These are phyloP conservation scores for Thysanoteuthis rhombus DNA, from an alignment of 2,888 invertebrate species.

Conservation along the genomic window DNA sequence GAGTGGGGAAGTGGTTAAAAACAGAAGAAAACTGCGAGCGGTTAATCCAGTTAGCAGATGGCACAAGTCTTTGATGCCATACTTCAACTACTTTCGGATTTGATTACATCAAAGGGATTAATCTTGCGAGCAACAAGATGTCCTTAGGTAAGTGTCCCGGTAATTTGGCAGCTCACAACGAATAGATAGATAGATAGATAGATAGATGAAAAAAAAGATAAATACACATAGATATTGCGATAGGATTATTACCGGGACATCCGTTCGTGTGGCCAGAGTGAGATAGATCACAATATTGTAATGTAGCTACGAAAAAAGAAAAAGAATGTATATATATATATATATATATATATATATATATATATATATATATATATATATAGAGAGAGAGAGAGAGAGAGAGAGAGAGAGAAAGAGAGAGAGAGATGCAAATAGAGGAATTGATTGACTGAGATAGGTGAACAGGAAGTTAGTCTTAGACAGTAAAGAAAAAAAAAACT, in stretches of 20 bases:
- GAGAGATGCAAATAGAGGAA: no score
- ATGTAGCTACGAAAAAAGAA: no score
- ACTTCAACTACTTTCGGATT: background rate
- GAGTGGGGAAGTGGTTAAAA: background rate
- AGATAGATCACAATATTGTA: no score
- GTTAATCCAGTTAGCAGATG: slow-evolving; percentile 12
- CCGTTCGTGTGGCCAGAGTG: background rate
- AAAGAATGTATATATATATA: no score
- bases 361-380: background rate
- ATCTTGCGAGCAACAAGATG: slow-evolving; percentile 12
- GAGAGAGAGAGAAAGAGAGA: no score
- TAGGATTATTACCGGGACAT: no score
- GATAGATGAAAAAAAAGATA: background rate
- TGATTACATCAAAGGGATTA: background rate
- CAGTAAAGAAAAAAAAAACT: no score
- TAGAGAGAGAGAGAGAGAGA: no score
- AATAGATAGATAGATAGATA: background rate
- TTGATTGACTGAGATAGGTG: no score
- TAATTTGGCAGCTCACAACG: background rate
- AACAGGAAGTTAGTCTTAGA: no score
- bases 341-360: background rate
- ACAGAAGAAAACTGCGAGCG: background rate
- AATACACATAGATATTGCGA: no score
- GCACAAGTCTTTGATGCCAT: background rate
- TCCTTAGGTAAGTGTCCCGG: slow-evolving; percentile 12